These are phyloP conservation scores for Mobula birostris DNA, from an alignment of 2,113 vertebrate species.

Conservation along the genomic window DNA sequence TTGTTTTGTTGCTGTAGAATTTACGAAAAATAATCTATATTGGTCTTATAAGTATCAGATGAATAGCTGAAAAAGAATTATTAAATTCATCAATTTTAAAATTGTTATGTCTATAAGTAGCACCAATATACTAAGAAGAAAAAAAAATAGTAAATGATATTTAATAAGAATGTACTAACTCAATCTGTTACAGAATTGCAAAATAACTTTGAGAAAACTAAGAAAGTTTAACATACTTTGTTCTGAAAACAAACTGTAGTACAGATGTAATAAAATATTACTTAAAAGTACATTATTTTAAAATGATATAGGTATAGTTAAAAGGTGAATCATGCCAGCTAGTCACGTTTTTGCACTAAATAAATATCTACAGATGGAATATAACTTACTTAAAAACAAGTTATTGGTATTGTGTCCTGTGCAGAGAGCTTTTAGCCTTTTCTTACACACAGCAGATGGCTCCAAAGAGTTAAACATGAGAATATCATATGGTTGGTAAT, in stretches of 20 bases:
- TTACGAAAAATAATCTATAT: not conserved
- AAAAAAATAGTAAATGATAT: not conserved
- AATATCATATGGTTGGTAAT: not conserved
- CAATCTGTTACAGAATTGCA: not conserved
- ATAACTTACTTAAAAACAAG: not conserved
- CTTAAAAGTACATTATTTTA: not conserved
- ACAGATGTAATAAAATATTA: not conserved
- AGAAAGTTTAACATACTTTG: not conserved
- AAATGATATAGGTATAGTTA: not conserved
- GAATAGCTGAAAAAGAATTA: not conserved
- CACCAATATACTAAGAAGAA: not conserved
- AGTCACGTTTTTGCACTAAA: not conserved
- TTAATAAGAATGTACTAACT: not conserved
- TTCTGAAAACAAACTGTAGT: not conserved
- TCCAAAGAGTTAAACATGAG: constrained; percentile 8
- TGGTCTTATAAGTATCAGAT: not conserved
- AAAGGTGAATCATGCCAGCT: not conserved
- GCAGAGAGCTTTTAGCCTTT: not conserved
- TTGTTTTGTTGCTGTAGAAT: not conserved
- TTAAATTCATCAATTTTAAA: not conserved
- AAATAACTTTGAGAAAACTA: not conserved
- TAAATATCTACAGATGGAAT: not conserved
- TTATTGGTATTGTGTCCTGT: not conserved
- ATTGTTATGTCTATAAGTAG: not conserved
- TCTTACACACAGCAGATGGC: not conserved